Percentiles rank a stretch among this genome's conserved stretches.
Evolutionary conservation across 2,888 invertebrate species (phyloP).

Genomic region (Sarcophaga rosellei): DNA sequence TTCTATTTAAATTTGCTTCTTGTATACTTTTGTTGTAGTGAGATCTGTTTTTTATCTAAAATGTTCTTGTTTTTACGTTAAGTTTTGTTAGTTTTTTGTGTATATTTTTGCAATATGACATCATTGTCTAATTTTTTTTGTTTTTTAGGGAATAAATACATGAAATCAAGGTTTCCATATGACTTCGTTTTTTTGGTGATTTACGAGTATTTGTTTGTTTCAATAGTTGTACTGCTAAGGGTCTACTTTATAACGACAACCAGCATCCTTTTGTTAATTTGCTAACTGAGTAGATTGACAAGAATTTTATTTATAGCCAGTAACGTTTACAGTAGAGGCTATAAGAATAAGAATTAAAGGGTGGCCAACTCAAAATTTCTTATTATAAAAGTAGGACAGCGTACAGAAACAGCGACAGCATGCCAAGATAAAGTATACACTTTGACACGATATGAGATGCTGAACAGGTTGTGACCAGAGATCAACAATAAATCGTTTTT

Average conservation of each 20-base stretch:
- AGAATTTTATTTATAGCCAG: slow-evolving; percentile 9
- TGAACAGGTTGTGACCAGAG: no score
- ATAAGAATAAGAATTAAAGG: neutral
- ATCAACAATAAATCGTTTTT: no score
- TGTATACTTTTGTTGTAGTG: neutral
- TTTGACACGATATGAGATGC: no score
- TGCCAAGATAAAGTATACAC: no score
- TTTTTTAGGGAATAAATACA: neutral
- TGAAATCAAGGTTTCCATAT: neutral
- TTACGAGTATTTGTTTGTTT: no score
- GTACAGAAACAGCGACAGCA: no score
- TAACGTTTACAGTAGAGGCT: neutral
- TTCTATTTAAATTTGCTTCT: slow-evolving; percentile 22
- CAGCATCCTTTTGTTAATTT: slow-evolving; percentile 10
- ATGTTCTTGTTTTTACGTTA: slow-evolving; percentile 17
- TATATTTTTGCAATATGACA: slow-evolving; percentile 34
- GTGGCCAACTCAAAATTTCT: no score
- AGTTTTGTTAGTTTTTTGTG: slow-evolving; percentile 2
- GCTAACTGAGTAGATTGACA: slow-evolving; percentile 8
- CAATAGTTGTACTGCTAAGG: neutral
- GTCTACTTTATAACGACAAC: neutral
- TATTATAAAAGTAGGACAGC: no score
- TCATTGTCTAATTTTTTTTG: slow-evolving; percentile 11
- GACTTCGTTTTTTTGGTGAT: neutral
- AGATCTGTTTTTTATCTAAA: slow-evolving; percentile 37